phyloP scores from a whole-genome alignment of 2,113 vertebrate species.

The Tragelaphus scriptus region DNA sequence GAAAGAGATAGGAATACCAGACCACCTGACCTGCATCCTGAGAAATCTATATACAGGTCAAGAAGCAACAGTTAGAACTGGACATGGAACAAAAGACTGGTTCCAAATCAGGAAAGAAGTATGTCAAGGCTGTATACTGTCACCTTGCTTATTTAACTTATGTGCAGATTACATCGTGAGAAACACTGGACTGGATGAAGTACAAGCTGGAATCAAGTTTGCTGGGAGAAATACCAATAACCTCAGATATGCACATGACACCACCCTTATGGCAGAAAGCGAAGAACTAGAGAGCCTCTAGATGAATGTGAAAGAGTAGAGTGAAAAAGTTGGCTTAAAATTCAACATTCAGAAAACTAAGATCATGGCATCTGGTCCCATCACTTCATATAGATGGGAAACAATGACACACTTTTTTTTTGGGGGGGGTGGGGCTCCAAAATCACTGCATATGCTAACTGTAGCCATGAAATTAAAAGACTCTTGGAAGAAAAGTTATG shows the following conservation, averaged over 20 bases:
- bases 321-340: background rate
- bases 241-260: background rate
- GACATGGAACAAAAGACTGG: background rate
- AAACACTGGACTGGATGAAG: background rate
- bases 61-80: background rate
- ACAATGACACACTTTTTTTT: background rate
- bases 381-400: background rate
- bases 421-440: background rate
- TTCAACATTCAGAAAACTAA: background rate
- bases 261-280: background rate
- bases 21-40: background rate
- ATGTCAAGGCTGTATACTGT: background rate
- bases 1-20: background rate
- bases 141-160: background rate
- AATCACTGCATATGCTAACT: background rate
- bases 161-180: background rate
- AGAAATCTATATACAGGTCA: background rate
- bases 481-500: background rate
- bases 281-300: background rate
- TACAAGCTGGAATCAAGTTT: background rate
- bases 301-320: background rate
- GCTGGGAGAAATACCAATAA: background rate
- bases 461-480: background rate
- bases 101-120: background rate
- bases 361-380: background rate